Evolutionary conservation across 2,797 vertebrate genomes (phyloP).

Genomic region (Tapirus indicus): DNA sequence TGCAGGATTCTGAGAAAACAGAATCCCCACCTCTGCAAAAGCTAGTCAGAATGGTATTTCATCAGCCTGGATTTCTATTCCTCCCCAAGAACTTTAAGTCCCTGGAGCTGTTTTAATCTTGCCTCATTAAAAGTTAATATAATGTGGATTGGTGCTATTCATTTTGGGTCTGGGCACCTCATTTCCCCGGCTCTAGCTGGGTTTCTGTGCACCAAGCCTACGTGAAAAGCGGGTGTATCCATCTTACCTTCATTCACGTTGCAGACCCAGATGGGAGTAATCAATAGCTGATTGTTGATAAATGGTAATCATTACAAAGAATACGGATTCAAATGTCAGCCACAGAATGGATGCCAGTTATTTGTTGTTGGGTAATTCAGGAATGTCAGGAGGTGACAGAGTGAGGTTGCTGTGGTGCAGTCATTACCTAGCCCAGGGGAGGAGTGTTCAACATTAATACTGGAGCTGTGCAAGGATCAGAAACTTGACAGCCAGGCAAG

Average conservation of each 20-base stretch:
- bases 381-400: conserved; percentile 70
- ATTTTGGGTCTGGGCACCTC: conserved; percentile 30
- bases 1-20: conserved; percentile 54
- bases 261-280: conserved; percentile 59
- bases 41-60: conserved; percentile 66
- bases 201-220: neutral
- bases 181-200: neutral
- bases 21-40: conserved; percentile 24
- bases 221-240: neutral
- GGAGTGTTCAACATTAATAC: conserved; percentile 52
- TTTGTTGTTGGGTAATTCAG: conserved; percentile 68
- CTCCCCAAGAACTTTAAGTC: conserved; percentile 37
- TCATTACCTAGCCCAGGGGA: conserved; percentile 58
- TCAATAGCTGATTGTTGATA: conserved; percentile 59
- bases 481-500: neutral
- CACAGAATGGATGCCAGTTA: conserved; percentile 69
- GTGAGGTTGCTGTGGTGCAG: conserved; percentile 56
- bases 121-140: conserved; percentile 70
- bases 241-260: conserved; percentile 13
- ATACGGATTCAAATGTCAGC: conserved; percentile 79
- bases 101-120: conserved; percentile 74
- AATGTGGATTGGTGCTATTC: conserved; percentile 48
- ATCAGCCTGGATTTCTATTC: conserved; percentile 68
- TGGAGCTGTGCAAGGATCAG: neutral
- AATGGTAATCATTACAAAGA: conserved; percentile 74